phyloP scores from a whole-genome alignment of 2,113 vertebrate genomes.

The Aptenodytes forsteri region DNA sequence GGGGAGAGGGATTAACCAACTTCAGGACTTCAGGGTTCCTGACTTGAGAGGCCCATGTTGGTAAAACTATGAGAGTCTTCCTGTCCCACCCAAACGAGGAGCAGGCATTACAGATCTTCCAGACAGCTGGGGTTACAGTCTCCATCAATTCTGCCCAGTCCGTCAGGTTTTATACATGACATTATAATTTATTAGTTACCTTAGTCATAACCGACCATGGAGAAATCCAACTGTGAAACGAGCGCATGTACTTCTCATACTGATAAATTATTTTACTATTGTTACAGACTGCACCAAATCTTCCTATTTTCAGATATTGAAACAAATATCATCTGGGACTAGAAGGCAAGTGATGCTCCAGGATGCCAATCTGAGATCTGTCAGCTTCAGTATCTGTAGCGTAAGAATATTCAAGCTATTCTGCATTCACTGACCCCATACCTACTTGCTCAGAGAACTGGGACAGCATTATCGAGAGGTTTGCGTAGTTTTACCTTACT shows the following conservation, averaged over 20 bases:
- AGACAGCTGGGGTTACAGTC: neutral
- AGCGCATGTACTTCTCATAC: neutral
- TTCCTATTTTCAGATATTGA: neutral
- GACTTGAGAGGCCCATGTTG: neutral
- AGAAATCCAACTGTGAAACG: neutral
- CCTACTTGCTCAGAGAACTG: neutral
- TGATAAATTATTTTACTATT: neutral
- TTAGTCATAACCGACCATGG: neutral
- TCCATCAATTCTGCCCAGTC: neutral
- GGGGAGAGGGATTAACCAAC: neutral
- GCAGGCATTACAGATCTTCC: neutral
- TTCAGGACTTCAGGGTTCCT: neutral
- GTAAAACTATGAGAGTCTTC: neutral
- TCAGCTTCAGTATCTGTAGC: neutral
- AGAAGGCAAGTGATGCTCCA: neutral
- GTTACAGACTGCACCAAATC: neutral
- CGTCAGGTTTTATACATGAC: neutral
- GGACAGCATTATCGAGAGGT: neutral
- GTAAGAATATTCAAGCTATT: neutral
- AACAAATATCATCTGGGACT: neutral
- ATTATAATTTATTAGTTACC: neutral
- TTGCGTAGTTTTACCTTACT: neutral
- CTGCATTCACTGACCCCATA: neutral
- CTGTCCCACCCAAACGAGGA: neutral
- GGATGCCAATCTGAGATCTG: neutral